Evolutionary conservation across 2,113 vertebrate genomes (phyloP).

Genomic region (Lichenostomus cassidix): DNA sequence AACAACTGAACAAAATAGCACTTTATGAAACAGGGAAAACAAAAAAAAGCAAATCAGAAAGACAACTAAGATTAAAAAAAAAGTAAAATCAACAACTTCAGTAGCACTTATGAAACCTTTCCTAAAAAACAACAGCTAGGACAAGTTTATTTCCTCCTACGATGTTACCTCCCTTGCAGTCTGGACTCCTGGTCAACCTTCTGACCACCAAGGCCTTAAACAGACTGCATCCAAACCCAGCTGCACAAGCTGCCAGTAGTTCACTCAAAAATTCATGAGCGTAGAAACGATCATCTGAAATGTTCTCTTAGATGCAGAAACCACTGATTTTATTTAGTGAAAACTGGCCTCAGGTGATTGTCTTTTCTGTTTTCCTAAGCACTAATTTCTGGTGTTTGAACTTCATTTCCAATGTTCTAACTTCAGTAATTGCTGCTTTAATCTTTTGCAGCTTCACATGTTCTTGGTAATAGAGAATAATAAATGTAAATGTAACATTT

Average conservation of each 20-base stretch:
- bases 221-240: background rate
- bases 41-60: background rate
- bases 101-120: background rate
- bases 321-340: background rate
- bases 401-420: conserved; percentile 47
- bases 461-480: conserved; percentile 61
- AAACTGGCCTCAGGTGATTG: background rate
- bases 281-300: background rate
- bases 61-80: background rate
- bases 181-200: background rate
- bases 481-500: conserved; percentile 79
- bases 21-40: background rate
- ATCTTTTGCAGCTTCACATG: conserved; percentile 57
- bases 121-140: background rate
- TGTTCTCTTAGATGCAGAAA: background rate
- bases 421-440: conserved; percentile 62
- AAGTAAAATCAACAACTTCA: background rate
- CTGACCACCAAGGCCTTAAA: background rate
- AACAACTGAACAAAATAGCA: background rate
- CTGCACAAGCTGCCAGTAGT: background rate
- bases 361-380: conserved; percentile 48
- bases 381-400: conserved; percentile 42
- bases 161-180: background rate
- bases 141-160: background rate
- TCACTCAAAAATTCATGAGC: background rate